Conservation (phyloP, 2,113 vertebrate species). For the Oreochromis spilurus region DNA sequence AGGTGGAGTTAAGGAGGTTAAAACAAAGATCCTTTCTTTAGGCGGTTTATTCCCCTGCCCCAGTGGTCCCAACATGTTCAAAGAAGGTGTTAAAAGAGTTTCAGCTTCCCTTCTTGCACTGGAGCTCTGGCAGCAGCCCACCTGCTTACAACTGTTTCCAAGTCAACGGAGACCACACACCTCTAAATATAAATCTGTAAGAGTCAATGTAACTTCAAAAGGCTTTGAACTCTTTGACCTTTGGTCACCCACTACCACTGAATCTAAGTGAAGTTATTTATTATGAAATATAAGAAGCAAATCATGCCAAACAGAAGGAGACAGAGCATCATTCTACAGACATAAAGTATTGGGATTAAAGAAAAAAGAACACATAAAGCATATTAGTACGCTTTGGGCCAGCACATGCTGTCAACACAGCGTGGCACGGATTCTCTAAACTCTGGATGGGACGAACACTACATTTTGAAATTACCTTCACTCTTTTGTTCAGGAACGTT, state of each 20-base stretch:
- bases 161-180: background rate
- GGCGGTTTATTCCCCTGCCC: constrained; percentile 40
- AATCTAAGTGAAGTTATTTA: background rate
- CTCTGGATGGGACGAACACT: rapidly evolving
- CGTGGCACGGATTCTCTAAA: rapidly evolving
- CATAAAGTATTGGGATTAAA: background rate
- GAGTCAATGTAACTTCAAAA: background rate
- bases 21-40: constrained; percentile 70
- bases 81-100: constrained; percentile 57
- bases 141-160: constrained; percentile 42
- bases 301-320: background rate
- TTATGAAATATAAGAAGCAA: background rate
- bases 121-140: constrained; percentile 28
- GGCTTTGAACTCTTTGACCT: background rate
- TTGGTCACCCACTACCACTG: background rate
- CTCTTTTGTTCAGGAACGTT: background rate
- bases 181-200: background rate
- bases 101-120: background rate
- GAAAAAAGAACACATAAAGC: background rate
- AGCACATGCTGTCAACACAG: background rate
- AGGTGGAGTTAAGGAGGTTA: constrained; percentile 40
- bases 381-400: background rate
- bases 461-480: background rate
- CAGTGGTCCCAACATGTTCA: constrained; percentile 50
- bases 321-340: background rate